Evolutionary conservation across 2,113 vertebrate genomes (phyloP), one percentile per base, ranked within the genome.

Genomic region (Haplotaxodon microlepis): DNA sequence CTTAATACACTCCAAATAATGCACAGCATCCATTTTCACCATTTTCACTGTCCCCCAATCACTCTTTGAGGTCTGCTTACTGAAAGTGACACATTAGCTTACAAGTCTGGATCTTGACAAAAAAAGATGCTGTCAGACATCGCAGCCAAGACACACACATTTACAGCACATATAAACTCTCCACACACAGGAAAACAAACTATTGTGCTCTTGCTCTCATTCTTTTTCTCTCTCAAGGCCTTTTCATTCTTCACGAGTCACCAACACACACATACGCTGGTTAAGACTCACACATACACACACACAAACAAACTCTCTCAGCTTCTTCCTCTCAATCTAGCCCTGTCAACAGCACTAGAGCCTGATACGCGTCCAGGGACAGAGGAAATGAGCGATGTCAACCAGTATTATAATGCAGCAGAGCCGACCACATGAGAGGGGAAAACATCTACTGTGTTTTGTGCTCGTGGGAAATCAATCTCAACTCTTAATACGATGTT

Each of bases 391-490:
- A 94, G 83, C 31, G 31, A 88, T 85, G 88, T 90, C 87, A 83
- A 86, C 81, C 90, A 54, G 53, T 84, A 84, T 92, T 91, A 86
- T 88, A 90, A 93, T 93, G 84, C 89, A 90, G 66, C 85, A 69
- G 61, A 84, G 84, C 79, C 24, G 2, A 86, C 81, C 87, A 82
- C 85, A 90, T 69, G 84, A 91, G 89, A 85, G 88, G 82, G 34
- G 34, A 91, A 90, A 81, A 91, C 84, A 86, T 86, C 90, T 42
- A 78, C 81, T 92, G 83, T 89, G 51, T 83, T 89, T 57, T 83
- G 45, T 86, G 82, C 90, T 91, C 86, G 59, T 42, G 88, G 90
- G 88, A 95, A 95, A 93, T 92, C 85, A 90, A 89, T 91, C 63
- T 86, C 59, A 82, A 73, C 71, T 90, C 83, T 56, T 71, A 86